phyloP scores from a whole-genome alignment of 2,113 vertebrate species.

The Ochotona curzoniae region DNA sequence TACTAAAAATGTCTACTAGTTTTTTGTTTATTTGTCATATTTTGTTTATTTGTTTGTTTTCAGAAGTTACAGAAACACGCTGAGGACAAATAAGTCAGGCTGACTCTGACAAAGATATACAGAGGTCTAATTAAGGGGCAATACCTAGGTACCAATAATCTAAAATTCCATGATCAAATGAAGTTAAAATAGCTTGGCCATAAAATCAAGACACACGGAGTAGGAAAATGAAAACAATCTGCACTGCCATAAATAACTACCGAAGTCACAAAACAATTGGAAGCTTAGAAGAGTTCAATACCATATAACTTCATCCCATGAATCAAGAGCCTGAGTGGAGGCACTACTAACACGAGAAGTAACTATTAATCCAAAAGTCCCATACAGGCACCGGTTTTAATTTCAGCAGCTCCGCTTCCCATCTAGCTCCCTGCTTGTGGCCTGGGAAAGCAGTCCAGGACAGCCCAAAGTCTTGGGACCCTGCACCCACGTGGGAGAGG shows the following conservation, averaged over 20 bases:
- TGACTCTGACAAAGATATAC: conserved; percentile 33
- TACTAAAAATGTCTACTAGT: too few species aligned
- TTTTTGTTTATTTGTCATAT: too few species aligned
- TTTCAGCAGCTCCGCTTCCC: too few species aligned
- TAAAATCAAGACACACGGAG: conserved; percentile 36
- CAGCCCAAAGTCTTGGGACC: too few species aligned
- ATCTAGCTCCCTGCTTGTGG: too few species aligned
- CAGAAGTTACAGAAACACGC: conserved; percentile 24
- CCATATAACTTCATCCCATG: neutral
- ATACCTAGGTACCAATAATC: conserved; percentile 39
- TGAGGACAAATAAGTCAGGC: conserved; percentile 50
- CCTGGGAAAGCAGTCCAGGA: too few species aligned
- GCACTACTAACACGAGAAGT: neutral
- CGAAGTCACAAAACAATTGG: conserved; percentile 8
- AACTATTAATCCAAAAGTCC: neutral
- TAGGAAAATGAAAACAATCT: conserved; percentile 60
- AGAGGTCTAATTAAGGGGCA: conserved; percentile 20
- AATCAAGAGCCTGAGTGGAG: neutral
- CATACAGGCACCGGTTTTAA: too few species aligned
- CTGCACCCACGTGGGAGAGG: too few species aligned
- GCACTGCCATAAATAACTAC: conserved; percentile 36
- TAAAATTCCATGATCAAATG: conserved; percentile 57
- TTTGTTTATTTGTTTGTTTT: neutral
- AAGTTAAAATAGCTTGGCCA: conserved; percentile 55
- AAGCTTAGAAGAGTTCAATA: conserved; percentile 21